Evolutionary conservation across 2,797 vertebrate genomes (phyloP), one percentile per base, ranked within the genome.

Genomic region (Tokudaia tokunoshimensis): DNA sequence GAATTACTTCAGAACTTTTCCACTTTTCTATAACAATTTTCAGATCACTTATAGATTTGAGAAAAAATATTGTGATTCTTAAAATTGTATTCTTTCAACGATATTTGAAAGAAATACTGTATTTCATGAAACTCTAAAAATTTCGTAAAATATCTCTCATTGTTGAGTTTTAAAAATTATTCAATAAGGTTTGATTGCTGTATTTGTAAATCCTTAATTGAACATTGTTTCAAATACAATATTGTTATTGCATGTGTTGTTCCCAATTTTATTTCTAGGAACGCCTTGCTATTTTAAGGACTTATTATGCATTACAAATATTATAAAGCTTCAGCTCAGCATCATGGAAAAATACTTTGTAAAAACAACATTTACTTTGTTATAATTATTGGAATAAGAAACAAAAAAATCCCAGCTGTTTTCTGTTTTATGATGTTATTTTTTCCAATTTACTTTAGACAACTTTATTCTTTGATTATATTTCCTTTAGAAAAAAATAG

Each of bases 391-490:
- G 31, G 90, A 87, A 82, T 67, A 91, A 79, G 67, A 85, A 86
- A 94, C 20, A 92, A 8, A 92, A 82, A 90, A 19, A 70, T 8
- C 12, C 2, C 7, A 12, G 31, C 2, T 55, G 4, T 57, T 12
- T 12, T 55, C 17, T 50, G 11, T 31, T 67, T 52, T 50, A 6
- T 47, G 2, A 29, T 5, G 11, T 50, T 65, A 78, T 50, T 22
- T 26, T 37, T 70, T 55, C 3, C 0, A 37, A 37, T 95, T 96
- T 94, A 29, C 92, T 78, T 93, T 93, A 74, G 72, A 84, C 34
- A 88, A 90, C 7, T 82, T 93, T 83, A 95, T 34, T 82, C 83
- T 89, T 90, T 57, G 41, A 89, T 92, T 94, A 92, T 88, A 91
- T 17, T 93, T 65, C 92, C 7, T 94, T 81, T 97, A 93, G 94